Evolutionary conservation across 2,113 vertebrate genomes (phyloP).

Genomic region (Psophia crepitans): DNA sequence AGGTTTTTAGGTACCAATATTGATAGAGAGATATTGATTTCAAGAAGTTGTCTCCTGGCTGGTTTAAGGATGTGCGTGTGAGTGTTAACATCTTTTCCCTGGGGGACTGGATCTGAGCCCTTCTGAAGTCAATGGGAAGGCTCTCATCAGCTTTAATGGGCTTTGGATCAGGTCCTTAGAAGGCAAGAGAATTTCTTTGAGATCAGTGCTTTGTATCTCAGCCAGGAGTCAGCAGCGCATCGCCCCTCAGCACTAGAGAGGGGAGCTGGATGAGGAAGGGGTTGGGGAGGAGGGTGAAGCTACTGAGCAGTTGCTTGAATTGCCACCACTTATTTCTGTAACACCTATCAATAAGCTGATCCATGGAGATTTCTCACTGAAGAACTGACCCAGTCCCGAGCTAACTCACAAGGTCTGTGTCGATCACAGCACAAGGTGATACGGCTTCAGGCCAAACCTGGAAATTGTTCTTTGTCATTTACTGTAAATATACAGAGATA

Average conservation of each 20-base stretch:
- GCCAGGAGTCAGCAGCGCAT: neutral
- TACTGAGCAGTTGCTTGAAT: neutral
- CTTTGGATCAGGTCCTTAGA: constrained; percentile 3
- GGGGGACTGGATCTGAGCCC: constrained; percentile 1
- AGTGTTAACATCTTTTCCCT: constrained; percentile 24
- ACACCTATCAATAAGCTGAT: neutral
- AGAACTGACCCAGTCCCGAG: neutral
- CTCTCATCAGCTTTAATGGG: constrained; percentile 33
- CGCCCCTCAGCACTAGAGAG: neutral
- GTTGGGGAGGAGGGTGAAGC: neutral
- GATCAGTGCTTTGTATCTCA: neutral
- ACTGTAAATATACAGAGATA: neutral
- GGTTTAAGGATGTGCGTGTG: neutral
- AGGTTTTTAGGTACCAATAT: constrained; percentile 22
- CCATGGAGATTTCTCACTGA: neutral
- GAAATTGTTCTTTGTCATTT: neutral
- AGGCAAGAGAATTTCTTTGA: constrained; percentile 21
- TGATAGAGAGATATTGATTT: constrained; percentile 35
- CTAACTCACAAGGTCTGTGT: neutral
- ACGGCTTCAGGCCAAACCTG: neutral
- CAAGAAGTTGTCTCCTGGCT: neutral
- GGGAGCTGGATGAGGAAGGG: neutral
- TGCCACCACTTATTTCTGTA: neutral
- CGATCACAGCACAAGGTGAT: neutral
- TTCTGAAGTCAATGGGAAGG: constrained; percentile 47